phyloP scores from a whole-genome alignment of 2,888 invertebrate genomes.

The Amiota minor region DNA sequence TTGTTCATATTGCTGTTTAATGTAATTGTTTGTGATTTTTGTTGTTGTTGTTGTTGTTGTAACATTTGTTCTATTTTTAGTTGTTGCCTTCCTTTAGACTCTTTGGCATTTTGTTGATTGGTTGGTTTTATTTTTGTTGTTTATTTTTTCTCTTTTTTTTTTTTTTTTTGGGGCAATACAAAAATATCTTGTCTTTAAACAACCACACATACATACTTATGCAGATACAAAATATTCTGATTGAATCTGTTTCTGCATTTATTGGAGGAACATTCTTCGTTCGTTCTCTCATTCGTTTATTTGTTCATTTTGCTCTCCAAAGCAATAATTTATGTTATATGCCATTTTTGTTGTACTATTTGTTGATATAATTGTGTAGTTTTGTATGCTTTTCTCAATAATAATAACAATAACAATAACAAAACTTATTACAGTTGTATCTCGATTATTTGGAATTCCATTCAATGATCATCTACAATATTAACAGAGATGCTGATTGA shows the following conservation, averaged over 20 bases:
- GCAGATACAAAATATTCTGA: slow-evolving; percentile 35
- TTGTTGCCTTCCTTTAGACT: no score
- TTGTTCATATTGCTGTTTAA: slow-evolving; percentile 39
- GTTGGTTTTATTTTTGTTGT: neutral
- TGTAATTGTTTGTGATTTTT: slow-evolving; percentile 23
- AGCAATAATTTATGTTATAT: slow-evolving; percentile 47
- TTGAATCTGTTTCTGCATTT: slow-evolving; percentile 43
- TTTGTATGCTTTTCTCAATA: neutral
- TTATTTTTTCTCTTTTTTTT: no score
- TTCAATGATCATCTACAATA: no score
- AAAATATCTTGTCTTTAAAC: no score
- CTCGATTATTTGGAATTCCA: no score
- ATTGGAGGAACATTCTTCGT: no score
- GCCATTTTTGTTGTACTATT: slow-evolving; percentile 21
- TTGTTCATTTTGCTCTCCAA: slow-evolving; percentile 39
- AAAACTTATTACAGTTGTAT: neutral
- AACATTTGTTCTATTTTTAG: slow-evolving; percentile 40
- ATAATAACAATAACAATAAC: neutral
- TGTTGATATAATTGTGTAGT: neutral
- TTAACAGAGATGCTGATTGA: no score
- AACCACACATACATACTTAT: no score
- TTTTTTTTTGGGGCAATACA: no score
- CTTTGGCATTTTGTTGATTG: slow-evolving; percentile 14
- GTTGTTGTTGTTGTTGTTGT: slow-evolving; percentile 31
- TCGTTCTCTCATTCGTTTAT: no score